These are phyloP conservation scores for Theonella swinhoei DNA, from an alignment of 37 sponge, comb jelly and placozoan species.

Conservation along the genomic window DNA sequence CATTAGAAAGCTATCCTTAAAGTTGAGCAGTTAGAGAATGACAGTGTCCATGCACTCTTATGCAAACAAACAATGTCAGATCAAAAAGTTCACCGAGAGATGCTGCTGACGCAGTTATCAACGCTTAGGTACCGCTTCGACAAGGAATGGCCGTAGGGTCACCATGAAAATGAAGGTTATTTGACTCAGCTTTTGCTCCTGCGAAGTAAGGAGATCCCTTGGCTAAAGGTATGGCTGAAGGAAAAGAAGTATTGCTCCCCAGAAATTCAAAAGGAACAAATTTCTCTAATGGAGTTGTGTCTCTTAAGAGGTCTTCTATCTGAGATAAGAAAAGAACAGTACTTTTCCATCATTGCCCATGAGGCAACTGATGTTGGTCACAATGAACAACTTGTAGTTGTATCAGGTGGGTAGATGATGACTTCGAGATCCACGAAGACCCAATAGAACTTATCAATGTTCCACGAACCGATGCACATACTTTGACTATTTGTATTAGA, in stretches of 20 bases:
- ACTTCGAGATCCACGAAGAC: constrained; percentile 35
- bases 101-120: constrained; percentile 2
- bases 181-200: constrained; percentile 11
- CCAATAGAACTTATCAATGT: constrained; percentile 36
- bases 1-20: constrained; percentile 18
- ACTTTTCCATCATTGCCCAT: constrained; percentile 32
- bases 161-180: constrained; percentile 25
- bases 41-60: constrained; percentile 7
- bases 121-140: constrained; percentile 21
- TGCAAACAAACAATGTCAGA: not conserved
- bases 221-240: not conserved
- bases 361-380: constrained; percentile 28
- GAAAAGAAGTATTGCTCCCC: constrained; percentile 15
- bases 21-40: not conserved
- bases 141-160: constrained; percentile 22
- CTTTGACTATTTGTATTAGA: constrained; percentile 32
- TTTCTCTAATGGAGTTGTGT: not conserved
- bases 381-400: constrained; percentile 16
- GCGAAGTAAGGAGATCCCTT: not conserved
- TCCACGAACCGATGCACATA: constrained; percentile 45
- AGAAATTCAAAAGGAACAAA: constrained; percentile 13
- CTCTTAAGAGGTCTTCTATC: constrained; percentile 8
- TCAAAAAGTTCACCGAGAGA: constrained; percentile 12
- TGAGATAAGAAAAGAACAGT: constrained; percentile 1
- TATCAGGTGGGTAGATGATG: constrained; percentile 24